These are phyloP conservation scores for Pemphigus obesinymphae DNA, from an alignment of 1,140 invertebrate species.

Conservation along the genomic window DNA sequence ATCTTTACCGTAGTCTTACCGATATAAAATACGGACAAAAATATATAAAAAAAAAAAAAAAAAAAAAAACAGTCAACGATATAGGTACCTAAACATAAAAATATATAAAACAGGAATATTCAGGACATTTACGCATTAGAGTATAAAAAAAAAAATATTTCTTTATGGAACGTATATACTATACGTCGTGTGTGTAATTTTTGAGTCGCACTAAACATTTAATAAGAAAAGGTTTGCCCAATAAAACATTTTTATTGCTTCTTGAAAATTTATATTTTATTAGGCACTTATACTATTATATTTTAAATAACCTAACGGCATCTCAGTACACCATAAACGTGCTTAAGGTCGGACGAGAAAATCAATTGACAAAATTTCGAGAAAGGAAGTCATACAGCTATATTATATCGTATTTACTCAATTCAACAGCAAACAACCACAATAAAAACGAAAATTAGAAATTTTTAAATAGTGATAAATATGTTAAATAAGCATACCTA, in stretches of 20 bases:
- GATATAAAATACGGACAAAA: not conserved
- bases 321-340: not conserved
- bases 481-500: too few species aligned
- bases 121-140: not conserved
- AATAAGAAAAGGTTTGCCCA: not conserved
- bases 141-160: not conserved
- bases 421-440: too few species aligned
- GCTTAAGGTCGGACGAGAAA: not conserved
- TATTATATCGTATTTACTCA: too few species aligned
- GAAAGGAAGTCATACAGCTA: not conserved
- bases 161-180: not conserved
- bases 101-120: not conserved
- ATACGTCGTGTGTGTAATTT: not conserved
- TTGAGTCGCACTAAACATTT: not conserved
- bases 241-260: slow-evolving; percentile 22
- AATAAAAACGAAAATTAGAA: too few species aligned
- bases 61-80: not conserved
- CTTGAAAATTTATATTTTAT: not conserved
- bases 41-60: not conserved
- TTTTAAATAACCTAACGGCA: not conserved
- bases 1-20: too few species aligned
- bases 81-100: not conserved
- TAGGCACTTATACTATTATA: not conserved
- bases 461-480: too few species aligned
- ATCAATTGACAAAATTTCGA: not conserved